phyloP scores from a whole-genome alignment of 2,888 invertebrate species.

The Leucophora obtusa region DNA sequence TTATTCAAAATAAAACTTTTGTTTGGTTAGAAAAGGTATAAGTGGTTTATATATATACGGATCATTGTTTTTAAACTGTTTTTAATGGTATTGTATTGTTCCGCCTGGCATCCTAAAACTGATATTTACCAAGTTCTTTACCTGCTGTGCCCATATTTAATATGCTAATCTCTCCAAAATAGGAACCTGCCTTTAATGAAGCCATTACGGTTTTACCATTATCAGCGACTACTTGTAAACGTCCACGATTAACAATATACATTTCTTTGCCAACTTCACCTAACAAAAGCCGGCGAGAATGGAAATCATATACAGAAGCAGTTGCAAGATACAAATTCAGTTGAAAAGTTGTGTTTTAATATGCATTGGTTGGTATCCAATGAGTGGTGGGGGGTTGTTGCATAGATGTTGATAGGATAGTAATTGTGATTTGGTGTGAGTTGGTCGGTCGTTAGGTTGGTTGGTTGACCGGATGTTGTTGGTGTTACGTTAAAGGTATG shows the following conservation, averaged over 20 bases:
- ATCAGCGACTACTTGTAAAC: slow-evolving; percentile 96
- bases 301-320: neutral
- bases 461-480: slow-evolving; percentile 26
- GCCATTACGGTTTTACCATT: slow-evolving; percentile 97
- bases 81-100: slow-evolving; percentile 66
- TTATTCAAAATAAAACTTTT: neutral
- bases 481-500: slow-evolving; percentile 48
- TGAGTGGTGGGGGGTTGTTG: neutral
- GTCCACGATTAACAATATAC: slow-evolving; percentile 99
- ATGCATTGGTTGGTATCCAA: neutral
- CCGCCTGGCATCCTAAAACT: slow-evolving; percentile 80
- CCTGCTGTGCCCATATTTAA: slow-evolving; percentile 99
- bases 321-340: neutral
- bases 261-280: slow-evolving; percentile 99
- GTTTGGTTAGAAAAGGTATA: neutral
- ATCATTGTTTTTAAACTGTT: neutral
- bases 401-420: neutral
- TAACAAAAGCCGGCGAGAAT: slow-evolving; percentile 77
- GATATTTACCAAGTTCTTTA: slow-evolving; percentile 97
- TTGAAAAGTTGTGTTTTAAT: neutral
- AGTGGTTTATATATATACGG: neutral
- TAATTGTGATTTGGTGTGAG: too few relatives aligned
- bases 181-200: slow-evolving; percentile 98
- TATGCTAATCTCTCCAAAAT: slow-evolving; percentile 99
- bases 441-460: too few relatives aligned